Evolutionary conservation across 2,888 invertebrate genomes (phyloP), one percentile per base, ranked within the genome.

Genomic region (Brachyptera putata): DNA sequence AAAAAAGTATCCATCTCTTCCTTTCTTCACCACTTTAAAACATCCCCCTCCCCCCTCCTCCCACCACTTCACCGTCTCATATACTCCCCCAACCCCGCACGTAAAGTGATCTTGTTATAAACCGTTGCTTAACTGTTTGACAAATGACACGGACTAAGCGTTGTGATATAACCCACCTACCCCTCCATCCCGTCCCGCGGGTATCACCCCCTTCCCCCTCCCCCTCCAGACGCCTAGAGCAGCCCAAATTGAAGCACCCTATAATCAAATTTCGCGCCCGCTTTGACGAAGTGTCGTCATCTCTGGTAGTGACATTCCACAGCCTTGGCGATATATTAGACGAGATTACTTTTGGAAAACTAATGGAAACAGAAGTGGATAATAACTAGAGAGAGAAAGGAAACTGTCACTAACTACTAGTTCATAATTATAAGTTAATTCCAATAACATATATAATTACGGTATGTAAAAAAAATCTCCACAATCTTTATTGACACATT

Each of bases 191-290:
- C 41, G 18, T 21, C 41, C 13, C 37, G 11, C 18, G 5, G 21
- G 7, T 21, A 16, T 21, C 41, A 18, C n/a, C 13, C 18, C 4
- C 7, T 13, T 7, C 55, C 24, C 55, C 37, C 34, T 26, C 14
- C 14, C 37, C 21, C 55, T 16, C 49, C 22, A 13, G 14, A 16
- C 55, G n/a, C 9, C 55, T 3, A 37, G 41, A 11, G 24, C 48
- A 16, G 26, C 49, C 49, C 16, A 50, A 24, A 24, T 24, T 50
- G 49, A 26, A 50, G 49, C 49, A 25, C 25, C 22, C 24, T 22
- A 36, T 60, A 60, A 60, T 60, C 60, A 60, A 60, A 60, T 60
- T 60, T 53, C 46, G 60, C 55, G 37, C 46, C 22, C 34, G 50
- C 26, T 60, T 55, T 60, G 60, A 60, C 60, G 34, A 50, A 60